These are phyloP conservation scores for Oncorhynchus nerka DNA, from an alignment of 2,113 vertebrate species.

Conservation along the genomic window DNA sequence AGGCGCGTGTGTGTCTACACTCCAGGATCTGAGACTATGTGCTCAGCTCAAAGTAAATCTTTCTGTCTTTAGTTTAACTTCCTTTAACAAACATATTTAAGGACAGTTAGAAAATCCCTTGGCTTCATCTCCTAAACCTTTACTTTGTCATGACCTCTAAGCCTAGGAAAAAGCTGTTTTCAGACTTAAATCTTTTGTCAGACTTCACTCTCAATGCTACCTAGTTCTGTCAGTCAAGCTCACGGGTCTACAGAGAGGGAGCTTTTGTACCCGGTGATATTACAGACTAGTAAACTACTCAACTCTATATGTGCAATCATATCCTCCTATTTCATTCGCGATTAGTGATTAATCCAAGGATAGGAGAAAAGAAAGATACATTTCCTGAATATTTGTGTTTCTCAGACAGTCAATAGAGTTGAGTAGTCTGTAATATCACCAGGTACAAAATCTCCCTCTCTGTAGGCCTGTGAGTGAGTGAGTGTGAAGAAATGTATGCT, in stretches of 20 bases:
- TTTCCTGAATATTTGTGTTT: no score
- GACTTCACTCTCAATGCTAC: neutral
- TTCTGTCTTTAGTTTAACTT: no score
- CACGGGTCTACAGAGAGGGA: neutral
- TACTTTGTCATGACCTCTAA: slow-evolving; percentile 2
- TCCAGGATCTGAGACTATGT: neutral
- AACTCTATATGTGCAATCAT: no score
- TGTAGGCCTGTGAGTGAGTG: no score
- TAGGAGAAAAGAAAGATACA: no score
- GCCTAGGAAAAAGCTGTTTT: neutral
- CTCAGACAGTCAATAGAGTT: no score
- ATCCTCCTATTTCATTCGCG: no score
- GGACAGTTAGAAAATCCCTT: neutral
- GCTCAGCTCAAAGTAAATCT: no score
- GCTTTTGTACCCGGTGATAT: neutral
- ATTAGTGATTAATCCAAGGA: no score
- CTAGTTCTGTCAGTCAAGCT: slow-evolving; percentile 9
- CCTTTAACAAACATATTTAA: no score
- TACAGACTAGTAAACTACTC: neutral
- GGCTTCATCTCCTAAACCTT: neutral
- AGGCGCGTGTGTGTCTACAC: neutral
- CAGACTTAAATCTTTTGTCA: slow-evolving; percentile 2
- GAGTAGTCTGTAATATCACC: neutral
- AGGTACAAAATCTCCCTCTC: neutral
- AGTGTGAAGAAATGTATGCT: no score